Base-by-base conservation (phyloP, 2,888 invertebrate species). In the Heliconius ismenius region DNA sequence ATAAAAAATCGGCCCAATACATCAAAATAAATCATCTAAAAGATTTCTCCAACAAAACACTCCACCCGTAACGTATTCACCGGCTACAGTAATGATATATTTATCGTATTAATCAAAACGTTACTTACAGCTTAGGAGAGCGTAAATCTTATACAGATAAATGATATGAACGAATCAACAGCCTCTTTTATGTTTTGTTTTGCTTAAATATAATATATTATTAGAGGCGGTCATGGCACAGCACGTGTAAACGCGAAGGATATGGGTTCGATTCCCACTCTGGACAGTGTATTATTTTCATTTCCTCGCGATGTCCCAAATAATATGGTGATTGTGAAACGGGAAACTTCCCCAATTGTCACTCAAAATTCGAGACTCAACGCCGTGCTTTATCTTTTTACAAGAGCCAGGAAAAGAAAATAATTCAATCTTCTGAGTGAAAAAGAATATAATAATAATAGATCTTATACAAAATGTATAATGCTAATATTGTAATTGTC, bases 31-130 rank as follows among this genome's bases (percentile, higher is more conserved):
- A 54, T 11, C 2, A 28, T 28, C 54, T 69, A 69, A 69, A 54
- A 70, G 32, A n/a, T 28, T 58, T 15, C 32, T 70, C 15, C 9
- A 70, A 58, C 60, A 72, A 72, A 62, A 24, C 26, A 62, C 36
- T 39, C 58, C 72, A 6, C 36, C 6, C 39, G 11, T 28, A 68
- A 39, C 24, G 11, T 24, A 63, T 76, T 62, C 76, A 60, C 15
- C 26, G n/a, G 18, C 67, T 60, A 65, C 54, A 49, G 75, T 72
- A 67, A 75, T 76, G 73, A 78, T 76, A 76, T 60, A 69, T 76
- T 43, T 68, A 69, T 24, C 49, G 13, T 70, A 79, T 78, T 78
- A 78, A 79, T 78, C 78, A 76, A 63, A 78, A 78, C 11, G 75
- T 77, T 78, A 75, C 78, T 76, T 76, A 75, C 68, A 75, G 63